phyloP scores from a whole-genome alignment of 2,113 vertebrate genomes.

The Thunnus thynnus region DNA sequence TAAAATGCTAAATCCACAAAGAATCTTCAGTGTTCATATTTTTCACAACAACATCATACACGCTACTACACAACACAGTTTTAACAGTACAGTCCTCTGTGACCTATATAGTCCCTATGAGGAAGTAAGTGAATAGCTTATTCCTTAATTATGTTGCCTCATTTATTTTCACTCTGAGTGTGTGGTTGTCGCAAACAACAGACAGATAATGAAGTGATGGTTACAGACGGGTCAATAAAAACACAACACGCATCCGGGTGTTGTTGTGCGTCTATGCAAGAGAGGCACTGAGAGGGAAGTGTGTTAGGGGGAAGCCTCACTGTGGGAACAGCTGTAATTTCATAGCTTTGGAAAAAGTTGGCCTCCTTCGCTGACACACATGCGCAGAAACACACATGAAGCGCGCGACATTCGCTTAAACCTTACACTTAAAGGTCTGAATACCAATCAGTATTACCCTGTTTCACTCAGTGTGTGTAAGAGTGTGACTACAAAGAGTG shows the following conservation, averaged over 20 bases:
- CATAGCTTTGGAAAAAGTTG: slow-evolving; percentile 20
- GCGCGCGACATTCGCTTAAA: slow-evolving; percentile 28
- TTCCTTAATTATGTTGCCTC: not conserved
- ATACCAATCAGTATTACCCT: slow-evolving; percentile 72
- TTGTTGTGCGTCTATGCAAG: not conserved
- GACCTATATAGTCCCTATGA: not conserved
- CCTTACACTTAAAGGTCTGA: slow-evolving; percentile 48
- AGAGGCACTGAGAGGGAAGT: not conserved
- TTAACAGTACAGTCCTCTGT: not conserved
- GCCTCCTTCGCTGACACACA: not conserved
- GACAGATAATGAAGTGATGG: not conserved
- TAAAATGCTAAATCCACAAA: no score
- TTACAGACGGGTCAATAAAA: not conserved
- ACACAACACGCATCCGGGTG: not conserved
- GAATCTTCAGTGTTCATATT: no score
- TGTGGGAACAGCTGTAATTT: slow-evolving; percentile 47
- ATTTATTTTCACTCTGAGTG: not conserved
- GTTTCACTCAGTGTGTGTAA: slow-evolving; percentile 45
- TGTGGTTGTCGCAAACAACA: not conserved
- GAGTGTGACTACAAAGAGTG: slow-evolving; percentile 74
- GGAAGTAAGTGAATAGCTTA: not conserved
- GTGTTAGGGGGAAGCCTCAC: not conserved
- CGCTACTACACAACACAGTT: not conserved
- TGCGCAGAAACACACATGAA: not conserved
- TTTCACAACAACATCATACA: not conserved